Evolutionary conservation across 1,140 invertebrate species (phyloP), one percentile per base, ranked within the genome.

Genomic region (Nebria ingens): DNA sequence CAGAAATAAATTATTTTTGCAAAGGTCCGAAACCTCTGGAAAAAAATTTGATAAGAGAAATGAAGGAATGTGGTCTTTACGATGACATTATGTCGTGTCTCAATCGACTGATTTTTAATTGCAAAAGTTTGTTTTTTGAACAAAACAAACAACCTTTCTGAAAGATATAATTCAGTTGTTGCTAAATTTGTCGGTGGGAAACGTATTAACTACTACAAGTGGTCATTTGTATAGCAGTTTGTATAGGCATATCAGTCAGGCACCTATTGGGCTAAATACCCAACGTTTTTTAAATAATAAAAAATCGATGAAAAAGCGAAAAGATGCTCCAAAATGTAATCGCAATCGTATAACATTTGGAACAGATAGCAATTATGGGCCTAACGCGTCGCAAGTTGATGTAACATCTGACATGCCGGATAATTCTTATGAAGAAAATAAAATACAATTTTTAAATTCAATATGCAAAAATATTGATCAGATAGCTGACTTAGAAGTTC

Each of bases 141-240:
- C 54, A 60, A 64, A 15, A 71, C 65, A 21, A 75, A 68, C 49
- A 76, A 75, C 57, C 20, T 54, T 21, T 66, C 64, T 4, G 73
- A 76, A 64, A 19, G 40, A 13, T 73, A 65, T 61, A 69, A 72
- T 59, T 53, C 58, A 2, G 59, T 64, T 9, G 51, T 71, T 9
- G 53, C 53, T 2, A 73, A 73, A 59, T 60, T 56, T 54, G 61
- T 67, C 21, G 62, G 65, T 49, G 72, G 69, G 9, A 75, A 74
- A 62, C 51, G 66, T 52, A 58, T 66, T 21, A 68, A 71, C 62
- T 69, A 56, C 51, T 51, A 50, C 40, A 6, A n/a, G 23, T 34
- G 21, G 53, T 9, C 17, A 57, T 25, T 21, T 23, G 54, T 54
- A 25, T 11, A 19, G 11, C 17, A 42, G n/a, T n/a, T n/a, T n/a